A percentile compares a stretch with the other conserved stretches of the same genome.
Conservation (phyloP, 2,113 vertebrate species). For the Oreochromis tanganicae region DNA sequence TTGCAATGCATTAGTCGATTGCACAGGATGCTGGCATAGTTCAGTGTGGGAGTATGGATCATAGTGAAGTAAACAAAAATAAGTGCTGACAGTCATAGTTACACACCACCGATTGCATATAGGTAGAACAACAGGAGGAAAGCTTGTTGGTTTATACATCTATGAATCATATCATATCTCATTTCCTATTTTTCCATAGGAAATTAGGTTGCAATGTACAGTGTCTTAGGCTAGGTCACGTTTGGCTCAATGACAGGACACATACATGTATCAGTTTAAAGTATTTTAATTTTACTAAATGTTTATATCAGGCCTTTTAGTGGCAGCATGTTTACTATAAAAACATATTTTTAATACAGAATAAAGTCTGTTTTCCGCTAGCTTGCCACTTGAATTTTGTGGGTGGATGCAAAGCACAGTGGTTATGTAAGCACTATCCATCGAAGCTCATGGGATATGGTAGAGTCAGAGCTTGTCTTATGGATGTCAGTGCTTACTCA, state of each 20-base stretch:
- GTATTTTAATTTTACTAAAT: background rate
- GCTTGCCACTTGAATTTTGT: background rate
- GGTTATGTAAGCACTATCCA: constrained; percentile 11
- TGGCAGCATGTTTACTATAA: background rate
- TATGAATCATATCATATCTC: background rate
- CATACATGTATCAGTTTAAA: background rate
- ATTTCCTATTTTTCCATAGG: background rate
- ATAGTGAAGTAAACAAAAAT: constrained; percentile 44
- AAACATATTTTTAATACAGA: background rate
- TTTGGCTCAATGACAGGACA: background rate
- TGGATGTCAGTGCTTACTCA: constrained; percentile 32
- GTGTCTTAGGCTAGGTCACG: background rate
- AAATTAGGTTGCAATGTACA: background rate
- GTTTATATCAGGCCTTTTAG: background rate
- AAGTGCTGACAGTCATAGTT: constrained; percentile 23
- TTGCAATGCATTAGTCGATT: constrained; percentile 29
- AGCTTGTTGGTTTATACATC: background rate
- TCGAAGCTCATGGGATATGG: constrained; percentile 3
- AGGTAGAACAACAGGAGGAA: background rate
- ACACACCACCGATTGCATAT: constrained; percentile 1
- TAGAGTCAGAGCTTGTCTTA: background rate
- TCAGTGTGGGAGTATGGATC: constrained; percentile 34
- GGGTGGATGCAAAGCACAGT: background rate
- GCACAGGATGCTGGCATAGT: background rate
- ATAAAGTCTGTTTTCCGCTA: background rate